A percentile compares a stretch with the other conserved stretches of the same genome.
Evolutionary conservation across 2,888 invertebrate genomes (phyloP).

Genomic region (Leucoma salicis): DNA sequence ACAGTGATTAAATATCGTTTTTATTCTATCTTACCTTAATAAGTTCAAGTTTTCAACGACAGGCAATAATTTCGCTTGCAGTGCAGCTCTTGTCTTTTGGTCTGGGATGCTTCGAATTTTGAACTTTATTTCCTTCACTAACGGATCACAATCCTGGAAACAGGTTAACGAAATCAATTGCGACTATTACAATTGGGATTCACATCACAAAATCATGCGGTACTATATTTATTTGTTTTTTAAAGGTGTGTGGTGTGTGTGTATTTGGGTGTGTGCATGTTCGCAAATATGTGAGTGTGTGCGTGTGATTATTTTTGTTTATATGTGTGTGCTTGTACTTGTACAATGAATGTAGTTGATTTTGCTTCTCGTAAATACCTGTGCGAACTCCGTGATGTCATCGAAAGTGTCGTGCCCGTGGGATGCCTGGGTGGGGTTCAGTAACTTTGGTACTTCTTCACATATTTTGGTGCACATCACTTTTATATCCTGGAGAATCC

Average conservation of each 20-base stretch:
- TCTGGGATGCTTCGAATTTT: constrained; percentile 42
- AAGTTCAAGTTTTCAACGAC: constrained; percentile 51
- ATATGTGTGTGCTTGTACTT: too few species aligned
- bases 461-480: constrained; percentile 43
- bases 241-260: too few species aligned
- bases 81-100: constrained; percentile 33
- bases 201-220: too few species aligned
- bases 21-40: constrained; percentile 40
- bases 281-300: too few species aligned
- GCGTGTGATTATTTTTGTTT: too few species aligned
- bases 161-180: too few species aligned
- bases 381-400: constrained; percentile 48
- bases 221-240: too few species aligned
- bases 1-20: too few species aligned
- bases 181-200: too few species aligned
- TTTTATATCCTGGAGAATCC: constrained; percentile 49
- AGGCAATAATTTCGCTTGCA: constrained; percentile 37
- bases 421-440: constrained; percentile 29
- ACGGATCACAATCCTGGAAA: constrained; percentile 49
- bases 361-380: too few species aligned
- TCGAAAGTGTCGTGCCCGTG: constrained; percentile 33
- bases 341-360: too few species aligned
- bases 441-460: constrained; percentile 36
- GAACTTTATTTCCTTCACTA: constrained; percentile 39
- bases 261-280: too few species aligned